Evolutionary conservation across 2,888 invertebrate species (phyloP).

Genomic region (Zygaena filipendulae): DNA sequence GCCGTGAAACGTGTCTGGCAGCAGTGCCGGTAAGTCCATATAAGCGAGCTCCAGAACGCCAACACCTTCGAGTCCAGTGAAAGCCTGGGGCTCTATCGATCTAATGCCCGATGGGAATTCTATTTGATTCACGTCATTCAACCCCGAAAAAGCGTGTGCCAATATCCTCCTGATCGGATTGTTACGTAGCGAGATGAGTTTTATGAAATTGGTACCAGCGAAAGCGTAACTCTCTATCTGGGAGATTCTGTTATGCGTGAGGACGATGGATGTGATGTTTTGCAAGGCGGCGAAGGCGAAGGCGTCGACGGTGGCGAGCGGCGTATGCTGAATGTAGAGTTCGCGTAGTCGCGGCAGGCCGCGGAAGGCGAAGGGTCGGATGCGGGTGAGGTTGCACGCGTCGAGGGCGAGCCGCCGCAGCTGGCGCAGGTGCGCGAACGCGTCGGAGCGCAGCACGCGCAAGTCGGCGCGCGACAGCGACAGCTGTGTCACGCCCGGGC

Average conservation of each 20-base stretch:
- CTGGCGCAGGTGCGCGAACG: conserved; percentile 83
- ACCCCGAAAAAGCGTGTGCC: conserved; percentile 84
- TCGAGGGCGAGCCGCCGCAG: conserved; percentile 86
- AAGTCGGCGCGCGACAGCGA: conserved; percentile 89
- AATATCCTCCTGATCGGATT: conserved; percentile 87
- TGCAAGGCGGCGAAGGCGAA: conserved; percentile 88
- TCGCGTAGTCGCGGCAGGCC: conserved; percentile 82
- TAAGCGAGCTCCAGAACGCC: conserved; percentile 83
- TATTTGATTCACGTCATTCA: conserved; percentile 84
- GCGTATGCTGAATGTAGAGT: conserved; percentile 88
- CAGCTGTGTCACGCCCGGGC: conserved; percentile 83
- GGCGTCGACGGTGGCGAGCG: conserved; percentile 80
- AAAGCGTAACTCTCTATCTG: conserved; percentile 84
- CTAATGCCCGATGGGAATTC: conserved; percentile 84
- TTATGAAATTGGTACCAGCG: conserved; percentile 86
- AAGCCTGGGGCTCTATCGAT: conserved; percentile 81
- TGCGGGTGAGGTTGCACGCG: conserved; percentile 85
- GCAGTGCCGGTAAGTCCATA: conserved; percentile 81
- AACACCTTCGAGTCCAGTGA: conserved; percentile 84
- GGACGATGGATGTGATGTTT: conserved; percentile 78
- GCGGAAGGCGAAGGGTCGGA: conserved; percentile 87
- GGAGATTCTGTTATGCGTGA: conserved; percentile 76
- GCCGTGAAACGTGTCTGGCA: conserved; percentile 80
- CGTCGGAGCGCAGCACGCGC: conserved; percentile 82
- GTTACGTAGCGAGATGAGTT: conserved; percentile 82